Evolutionary conservation across 2,797 vertebrate species (phyloP).

Genomic region (Peromyscus attwateri): DNA sequence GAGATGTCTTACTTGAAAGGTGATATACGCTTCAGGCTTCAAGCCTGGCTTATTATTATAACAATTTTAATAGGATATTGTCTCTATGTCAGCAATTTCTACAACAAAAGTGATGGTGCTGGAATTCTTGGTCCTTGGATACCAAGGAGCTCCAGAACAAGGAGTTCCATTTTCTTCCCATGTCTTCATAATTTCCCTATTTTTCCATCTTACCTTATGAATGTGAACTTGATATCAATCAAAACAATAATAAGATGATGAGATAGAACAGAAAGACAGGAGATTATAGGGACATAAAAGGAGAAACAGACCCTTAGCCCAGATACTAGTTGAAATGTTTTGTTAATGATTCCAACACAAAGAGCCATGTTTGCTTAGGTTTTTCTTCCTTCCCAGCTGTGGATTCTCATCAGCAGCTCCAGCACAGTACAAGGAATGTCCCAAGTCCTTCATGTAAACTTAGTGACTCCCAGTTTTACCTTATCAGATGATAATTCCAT

Average conservation of each 20-base stretch:
- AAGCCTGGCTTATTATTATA: no score
- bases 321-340: neutral
- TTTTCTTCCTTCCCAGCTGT: neutral
- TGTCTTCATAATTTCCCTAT: neutral
- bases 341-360: neutral
- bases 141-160: neutral
- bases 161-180: neutral
- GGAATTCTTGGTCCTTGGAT: no score
- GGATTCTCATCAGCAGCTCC: neutral
- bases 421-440: neutral
- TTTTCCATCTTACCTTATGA: neutral
- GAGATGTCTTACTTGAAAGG: neutral
- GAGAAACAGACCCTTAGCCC: no score
- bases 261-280: neutral
- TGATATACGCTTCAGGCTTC: neutral
- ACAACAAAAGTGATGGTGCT: neutral
- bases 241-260: constrained; percentile 4
- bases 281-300: neutral
- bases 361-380: neutral
- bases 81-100: neutral
- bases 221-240: neutral
- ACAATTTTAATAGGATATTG: neutral
- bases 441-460: neutral
- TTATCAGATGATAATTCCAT: neutral
- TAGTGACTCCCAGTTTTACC: neutral